A percentile compares a stretch with the other conserved stretches of the same genome.
These are phyloP conservation scores for Melanophora roralis DNA, from an alignment of 2,888 invertebrate genomes.

Conservation along the genomic window DNA sequence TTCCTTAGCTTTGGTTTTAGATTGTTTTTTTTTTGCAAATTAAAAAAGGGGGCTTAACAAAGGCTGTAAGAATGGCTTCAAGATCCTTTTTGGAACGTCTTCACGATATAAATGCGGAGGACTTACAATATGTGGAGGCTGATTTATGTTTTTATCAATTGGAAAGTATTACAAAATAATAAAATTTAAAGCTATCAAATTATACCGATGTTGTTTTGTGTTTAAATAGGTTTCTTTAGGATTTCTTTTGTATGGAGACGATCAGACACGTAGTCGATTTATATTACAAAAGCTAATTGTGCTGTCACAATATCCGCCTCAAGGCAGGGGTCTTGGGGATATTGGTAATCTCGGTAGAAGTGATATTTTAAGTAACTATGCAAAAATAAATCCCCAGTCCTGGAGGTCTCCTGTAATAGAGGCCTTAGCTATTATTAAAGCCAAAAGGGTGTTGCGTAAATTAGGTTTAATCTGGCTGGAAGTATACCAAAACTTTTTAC, in stretches of 20 bases:
- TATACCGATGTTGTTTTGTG: too few relatives aligned
- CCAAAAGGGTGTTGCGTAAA: constrained; percentile 73
- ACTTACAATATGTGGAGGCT: constrained; percentile 76
- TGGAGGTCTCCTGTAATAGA: constrained; percentile 79
- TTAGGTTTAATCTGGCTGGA: constrained; percentile 73
- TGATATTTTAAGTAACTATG: constrained; percentile 69
- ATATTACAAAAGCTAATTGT: constrained; percentile 71
- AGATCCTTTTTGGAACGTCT: constrained; percentile 47
- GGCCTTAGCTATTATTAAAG: constrained; percentile 78
- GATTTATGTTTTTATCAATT: constrained; percentile 78
- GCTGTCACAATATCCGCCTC: constrained; percentile 51
- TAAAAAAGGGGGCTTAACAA: not conserved
- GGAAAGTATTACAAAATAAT: constrained; percentile 66
- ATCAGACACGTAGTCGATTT: constrained; percentile 67
- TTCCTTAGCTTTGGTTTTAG: not conserved
- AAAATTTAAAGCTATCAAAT: not conserved
- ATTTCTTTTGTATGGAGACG: constrained; percentile 72
- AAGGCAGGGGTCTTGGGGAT: constrained; percentile 8
- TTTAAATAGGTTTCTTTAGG: constrained; percentile 72
- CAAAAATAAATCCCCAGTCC: constrained; percentile 65
- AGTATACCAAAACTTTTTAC: constrained; percentile 72
- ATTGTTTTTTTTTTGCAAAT: not conserved
- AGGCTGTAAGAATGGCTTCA: not conserved
- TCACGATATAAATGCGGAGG: constrained; percentile 67
- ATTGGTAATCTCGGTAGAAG: not conserved